A percentile compares a stretch with the other conserved stretches of the same genome.
phyloP scores from a whole-genome alignment of 2,888 invertebrate species.

The Serrognathus titanus region DNA sequence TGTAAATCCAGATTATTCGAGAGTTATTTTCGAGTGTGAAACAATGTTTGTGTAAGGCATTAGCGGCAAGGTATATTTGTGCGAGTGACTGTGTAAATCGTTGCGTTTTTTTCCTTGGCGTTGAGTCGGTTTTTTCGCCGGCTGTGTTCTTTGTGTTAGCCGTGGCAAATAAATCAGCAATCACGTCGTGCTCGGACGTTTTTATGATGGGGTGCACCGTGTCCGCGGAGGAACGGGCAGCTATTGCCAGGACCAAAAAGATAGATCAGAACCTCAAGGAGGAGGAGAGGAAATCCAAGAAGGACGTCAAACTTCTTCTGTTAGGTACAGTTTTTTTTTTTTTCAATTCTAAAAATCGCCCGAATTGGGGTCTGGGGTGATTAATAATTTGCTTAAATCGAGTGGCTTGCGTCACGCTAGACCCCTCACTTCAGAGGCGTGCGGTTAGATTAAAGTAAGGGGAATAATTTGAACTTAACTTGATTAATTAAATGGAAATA shows the following conservation, averaged over 20 bases:
- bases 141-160: neutral
- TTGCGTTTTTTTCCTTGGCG: neutral
- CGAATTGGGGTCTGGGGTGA: no score
- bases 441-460: no score
- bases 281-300: conserved; percentile 96
- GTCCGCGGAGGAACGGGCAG: conserved; percentile 98
- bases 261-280: conserved; percentile 98
- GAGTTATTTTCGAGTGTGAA: neutral
- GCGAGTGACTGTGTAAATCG: neutral
- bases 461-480: no score
- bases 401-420: no score
- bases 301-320: conserved; percentile 97
- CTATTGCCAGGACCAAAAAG: conserved; percentile 94
- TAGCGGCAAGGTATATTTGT: neutral
- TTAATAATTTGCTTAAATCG: no score
- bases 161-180: conserved; percentile 21
- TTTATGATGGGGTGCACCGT: conserved; percentile 94
- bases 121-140: neutral
- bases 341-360: neutral
- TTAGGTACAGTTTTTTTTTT: conserved; percentile 68
- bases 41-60: neutral
- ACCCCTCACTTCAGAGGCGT: no score
- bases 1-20: no score
- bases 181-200: conserved; percentile 43
- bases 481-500: no score